These are phyloP conservation scores for Acinonyx jubatus DNA, from an alignment of 2,113 vertebrate species.

Conservation along the genomic window DNA sequence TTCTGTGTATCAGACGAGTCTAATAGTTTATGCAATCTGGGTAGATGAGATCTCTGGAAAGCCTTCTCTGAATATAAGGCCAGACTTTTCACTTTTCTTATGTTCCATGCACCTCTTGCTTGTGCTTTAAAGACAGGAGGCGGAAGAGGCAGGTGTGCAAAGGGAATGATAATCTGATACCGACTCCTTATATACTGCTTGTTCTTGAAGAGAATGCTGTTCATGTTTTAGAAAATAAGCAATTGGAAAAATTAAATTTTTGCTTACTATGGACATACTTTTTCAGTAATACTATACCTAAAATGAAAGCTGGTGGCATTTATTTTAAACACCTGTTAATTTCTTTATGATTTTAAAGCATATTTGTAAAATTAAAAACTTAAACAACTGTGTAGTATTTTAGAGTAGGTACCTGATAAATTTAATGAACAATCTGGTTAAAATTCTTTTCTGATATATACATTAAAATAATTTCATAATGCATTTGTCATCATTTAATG, in stretches of 20 bases:
- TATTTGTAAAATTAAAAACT: constrained; percentile 11
- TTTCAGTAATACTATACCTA: background rate
- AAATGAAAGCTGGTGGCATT: background rate
- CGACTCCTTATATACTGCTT: background rate
- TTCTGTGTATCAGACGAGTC: constrained; percentile 37
- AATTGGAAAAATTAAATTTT: background rate
- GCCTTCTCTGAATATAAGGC: background rate
- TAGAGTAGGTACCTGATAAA: background rate
- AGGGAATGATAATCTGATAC: background rate
- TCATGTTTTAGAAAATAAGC: background rate
- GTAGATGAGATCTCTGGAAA: constrained; percentile 5
- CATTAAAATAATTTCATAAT: constrained; percentile 32
- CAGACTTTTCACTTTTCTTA: background rate
- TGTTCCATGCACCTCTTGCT: background rate
- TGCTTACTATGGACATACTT: background rate
- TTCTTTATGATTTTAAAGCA: constrained; percentile 46
- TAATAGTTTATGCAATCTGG: constrained; percentile 44
- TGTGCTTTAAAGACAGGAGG: constrained; percentile 1
- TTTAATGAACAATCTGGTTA: background rate
- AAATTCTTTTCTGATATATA: background rate
- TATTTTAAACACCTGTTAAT: background rate
- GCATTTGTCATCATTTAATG: constrained; percentile 15
- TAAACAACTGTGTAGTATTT: background rate
- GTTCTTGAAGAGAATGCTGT: background rate
- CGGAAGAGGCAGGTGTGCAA: background rate